These are phyloP conservation scores for Eretmochelys imbricata DNA, from an alignment of 2,113 vertebrate genomes.

Conservation along the genomic window DNA sequence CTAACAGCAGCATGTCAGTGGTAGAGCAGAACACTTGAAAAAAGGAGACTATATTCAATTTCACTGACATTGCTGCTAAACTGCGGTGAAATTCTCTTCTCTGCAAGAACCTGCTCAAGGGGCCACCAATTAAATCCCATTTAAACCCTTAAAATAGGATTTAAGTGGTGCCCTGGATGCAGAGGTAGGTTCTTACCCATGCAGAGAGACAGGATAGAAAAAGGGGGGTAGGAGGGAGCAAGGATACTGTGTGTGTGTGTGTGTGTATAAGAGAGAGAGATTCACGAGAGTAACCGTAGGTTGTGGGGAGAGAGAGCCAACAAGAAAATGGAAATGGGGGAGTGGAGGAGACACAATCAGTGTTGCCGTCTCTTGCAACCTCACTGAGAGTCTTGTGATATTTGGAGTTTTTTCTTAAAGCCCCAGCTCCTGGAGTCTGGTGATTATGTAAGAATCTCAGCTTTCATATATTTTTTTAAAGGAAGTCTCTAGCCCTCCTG, in stretches of 20 bases:
- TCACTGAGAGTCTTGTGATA: neutral
- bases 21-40: neutral
- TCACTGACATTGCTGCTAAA: neutral
- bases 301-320: neutral
- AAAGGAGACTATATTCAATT: neutral
- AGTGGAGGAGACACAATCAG: neutral
- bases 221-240: neutral
- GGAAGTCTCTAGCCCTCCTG: neutral
- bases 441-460: neutral
- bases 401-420: neutral
- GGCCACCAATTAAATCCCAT: neutral
- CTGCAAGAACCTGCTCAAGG: neutral
- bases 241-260: neutral
- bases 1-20: too few relatives aligned
- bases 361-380: neutral
- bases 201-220: neutral
- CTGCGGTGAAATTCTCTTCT: neutral
- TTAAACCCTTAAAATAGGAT: neutral
- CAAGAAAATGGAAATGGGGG: neutral
- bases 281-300: neutral
- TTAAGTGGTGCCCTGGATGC: neutral
- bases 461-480: neutral
- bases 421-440: neutral
- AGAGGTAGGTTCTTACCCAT: neutral
- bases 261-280: neutral